Conservation (phyloP, 2,113 vertebrate genomes). For the Ammodytes dubius region DNA sequence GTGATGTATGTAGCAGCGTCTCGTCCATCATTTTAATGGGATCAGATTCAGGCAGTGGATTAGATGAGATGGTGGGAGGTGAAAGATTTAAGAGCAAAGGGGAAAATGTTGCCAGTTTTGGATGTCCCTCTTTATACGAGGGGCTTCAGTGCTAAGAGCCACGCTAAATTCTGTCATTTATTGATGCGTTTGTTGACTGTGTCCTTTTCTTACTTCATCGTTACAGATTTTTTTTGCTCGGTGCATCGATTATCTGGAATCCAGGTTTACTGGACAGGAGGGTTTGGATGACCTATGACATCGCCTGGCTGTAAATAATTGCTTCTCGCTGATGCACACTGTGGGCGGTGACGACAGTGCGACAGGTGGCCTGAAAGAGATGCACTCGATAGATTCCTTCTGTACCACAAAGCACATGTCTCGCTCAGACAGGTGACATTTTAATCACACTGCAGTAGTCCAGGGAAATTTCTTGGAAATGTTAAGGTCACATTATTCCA, state of each 20-base stretch:
- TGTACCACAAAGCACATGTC: slow-evolving; percentile 44
- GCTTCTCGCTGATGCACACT: slow-evolving; percentile 12
- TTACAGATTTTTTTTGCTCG: background rate
- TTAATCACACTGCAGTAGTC: slow-evolving; percentile 50
- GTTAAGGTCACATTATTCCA: slow-evolving; percentile 63
- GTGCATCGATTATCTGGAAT: slow-evolving; percentile 6
- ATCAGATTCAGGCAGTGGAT: slow-evolving; percentile 49
- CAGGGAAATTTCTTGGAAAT: slow-evolving; percentile 49
- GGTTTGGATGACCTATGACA: background rate
- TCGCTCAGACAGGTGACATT: slow-evolving; percentile 70
- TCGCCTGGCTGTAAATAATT: slow-evolving; percentile 38
- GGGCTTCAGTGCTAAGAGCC: slow-evolving; percentile 3
- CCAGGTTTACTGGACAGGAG: background rate
- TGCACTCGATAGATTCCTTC: slow-evolving; percentile 44
- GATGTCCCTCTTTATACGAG: slow-evolving; percentile 24
- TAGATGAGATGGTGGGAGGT: slow-evolving; percentile 34
- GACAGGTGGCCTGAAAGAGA: slow-evolving; percentile 62
- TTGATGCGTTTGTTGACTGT: slow-evolving; percentile 24
- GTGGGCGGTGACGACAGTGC: slow-evolving; percentile 46
- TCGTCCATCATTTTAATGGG: slow-evolving; percentile 46
- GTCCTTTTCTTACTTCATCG: background rate
- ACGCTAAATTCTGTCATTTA: slow-evolving; percentile 18
- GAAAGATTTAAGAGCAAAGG: slow-evolving; percentile 40
- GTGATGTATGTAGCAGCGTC: slow-evolving; percentile 23
- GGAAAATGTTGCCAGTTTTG: slow-evolving; percentile 20